These are phyloP conservation scores for Gnathonemus longibarbis DNA, from an alignment of 2,113 vertebrate genomes.

Conservation along the genomic window DNA sequence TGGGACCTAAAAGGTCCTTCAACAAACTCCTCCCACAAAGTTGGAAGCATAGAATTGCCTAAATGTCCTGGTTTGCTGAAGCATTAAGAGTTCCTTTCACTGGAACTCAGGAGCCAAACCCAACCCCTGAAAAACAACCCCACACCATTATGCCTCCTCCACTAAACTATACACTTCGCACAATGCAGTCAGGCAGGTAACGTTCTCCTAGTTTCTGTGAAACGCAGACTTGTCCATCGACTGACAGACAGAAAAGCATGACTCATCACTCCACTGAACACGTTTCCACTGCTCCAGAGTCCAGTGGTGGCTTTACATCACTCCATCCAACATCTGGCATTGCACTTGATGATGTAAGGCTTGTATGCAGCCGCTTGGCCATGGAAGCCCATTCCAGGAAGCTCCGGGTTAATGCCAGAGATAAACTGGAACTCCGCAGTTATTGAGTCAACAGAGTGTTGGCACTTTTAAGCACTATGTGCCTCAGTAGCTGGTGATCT, in stretches of 20 bases:
- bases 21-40: not conserved
- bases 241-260: not conserved
- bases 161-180: not conserved
- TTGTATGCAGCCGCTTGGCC: not conserved
- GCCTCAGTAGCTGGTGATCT: not conserved
- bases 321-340: not conserved
- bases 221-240: not conserved
- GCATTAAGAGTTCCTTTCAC: not conserved
- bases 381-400: not conserved
- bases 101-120: not conserved
- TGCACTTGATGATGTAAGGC: not conserved
- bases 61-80: not conserved
- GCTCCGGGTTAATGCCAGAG: not conserved
- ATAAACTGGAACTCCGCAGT: not conserved
- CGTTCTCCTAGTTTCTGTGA: not conserved
- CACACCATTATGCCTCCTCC: not conserved
- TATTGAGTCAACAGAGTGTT: not conserved
- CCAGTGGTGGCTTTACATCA: no score
- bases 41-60: not conserved
- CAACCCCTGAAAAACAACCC: not conserved
- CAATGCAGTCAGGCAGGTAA: not conserved
- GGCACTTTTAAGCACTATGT: not conserved
- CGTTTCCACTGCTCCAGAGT: no score
- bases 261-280: not conserved
- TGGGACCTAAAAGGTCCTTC: not conserved